Percentiles rank a stretch among this genome's conserved stretches.
Conservation (phyloP, 2,797 vertebrate genomes). For the Naso thynnoides region DNA sequence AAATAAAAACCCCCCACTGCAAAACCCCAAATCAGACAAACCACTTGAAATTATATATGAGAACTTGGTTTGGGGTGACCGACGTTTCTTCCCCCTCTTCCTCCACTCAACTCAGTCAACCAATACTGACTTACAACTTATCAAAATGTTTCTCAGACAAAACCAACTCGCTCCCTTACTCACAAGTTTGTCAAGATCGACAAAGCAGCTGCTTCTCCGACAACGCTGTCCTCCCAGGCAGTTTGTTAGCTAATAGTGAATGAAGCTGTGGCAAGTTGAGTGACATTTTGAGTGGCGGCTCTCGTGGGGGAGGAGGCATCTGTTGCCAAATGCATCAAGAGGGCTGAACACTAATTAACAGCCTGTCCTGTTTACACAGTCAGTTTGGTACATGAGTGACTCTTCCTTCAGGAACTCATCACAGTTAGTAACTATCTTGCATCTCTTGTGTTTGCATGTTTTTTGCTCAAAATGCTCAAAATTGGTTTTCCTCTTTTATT, state of each 20-base stretch:
- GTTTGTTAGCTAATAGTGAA: constrained; percentile 61
- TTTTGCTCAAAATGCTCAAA: not conserved
- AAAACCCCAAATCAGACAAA: too few species aligned
- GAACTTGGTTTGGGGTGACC: too few species aligned
- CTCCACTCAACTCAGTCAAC: not conserved
- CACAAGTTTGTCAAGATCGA: constrained; percentile 26
- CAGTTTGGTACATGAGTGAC: constrained; percentile 38
- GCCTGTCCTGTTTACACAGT: constrained; percentile 66
- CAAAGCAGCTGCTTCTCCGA: constrained; percentile 45
- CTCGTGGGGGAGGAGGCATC: constrained; percentile 59
- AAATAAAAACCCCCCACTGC: too few species aligned
- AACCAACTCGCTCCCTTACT: constrained; percentile 23
- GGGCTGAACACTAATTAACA: constrained; percentile 65
- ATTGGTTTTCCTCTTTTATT: not conserved
- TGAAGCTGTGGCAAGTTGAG: constrained; percentile 54
- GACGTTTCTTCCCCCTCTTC: not conserved
- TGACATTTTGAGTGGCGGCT: constrained; percentile 64
- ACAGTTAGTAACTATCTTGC: not conserved
- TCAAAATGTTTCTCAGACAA: constrained; percentile 6
- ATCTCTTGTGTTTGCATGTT: not conserved
- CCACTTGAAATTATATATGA: too few species aligned
- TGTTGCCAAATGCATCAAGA: constrained; percentile 65
- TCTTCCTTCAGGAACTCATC: constrained; percentile 18
- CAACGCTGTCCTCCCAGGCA: constrained; percentile 38
- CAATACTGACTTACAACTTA: constrained; percentile 20